phyloP scores from a whole-genome alignment of 1,140 invertebrate genomes.

The Tetragnatha versicolor region DNA sequence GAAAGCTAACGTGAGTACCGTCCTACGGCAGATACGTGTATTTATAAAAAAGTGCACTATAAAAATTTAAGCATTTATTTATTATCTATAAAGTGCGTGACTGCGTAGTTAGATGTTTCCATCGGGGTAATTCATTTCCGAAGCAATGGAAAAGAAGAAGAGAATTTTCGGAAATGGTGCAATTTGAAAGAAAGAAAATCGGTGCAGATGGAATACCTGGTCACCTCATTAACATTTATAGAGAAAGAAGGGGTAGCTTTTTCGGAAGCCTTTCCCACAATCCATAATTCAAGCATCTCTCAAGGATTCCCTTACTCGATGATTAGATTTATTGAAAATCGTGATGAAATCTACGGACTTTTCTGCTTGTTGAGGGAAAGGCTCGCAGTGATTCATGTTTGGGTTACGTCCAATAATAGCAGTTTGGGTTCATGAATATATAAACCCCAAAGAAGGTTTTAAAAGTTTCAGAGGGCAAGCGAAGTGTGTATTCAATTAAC shows the following conservation, averaged over 20 bases:
- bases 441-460: too few relatives aligned
- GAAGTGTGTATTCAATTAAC: too few relatives aligned
- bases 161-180: slow-evolving; percentile 9
- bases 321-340: slow-evolving; percentile 37
- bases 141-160: neutral
- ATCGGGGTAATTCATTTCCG: slow-evolving; percentile 16
- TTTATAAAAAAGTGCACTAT: slow-evolving; percentile 30
- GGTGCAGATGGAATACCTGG: neutral
- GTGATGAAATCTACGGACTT: neutral
- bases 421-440: too few relatives aligned
- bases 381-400: too few relatives aligned
- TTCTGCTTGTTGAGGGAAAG: too few relatives aligned
- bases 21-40: neutral
- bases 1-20: slow-evolving; percentile 19
- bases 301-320: slow-evolving; percentile 3
- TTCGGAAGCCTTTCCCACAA: slow-evolving; percentile 18
- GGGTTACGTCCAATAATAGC: too few relatives aligned
- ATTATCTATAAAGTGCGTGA: slow-evolving; percentile 39
- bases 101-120: slow-evolving; percentile 13
- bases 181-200: slow-evolving; percentile 21
- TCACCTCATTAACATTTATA: slow-evolving; percentile 41
- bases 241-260: slow-evolving; percentile 20
- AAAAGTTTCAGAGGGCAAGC: too few relatives aligned
- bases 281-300: slow-evolving; percentile 27
- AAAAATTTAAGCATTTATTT: slow-evolving; percentile 42